Conservation (phyloP, 2,113 vertebrate genomes). For the Agapornis roseicollis region DNA sequence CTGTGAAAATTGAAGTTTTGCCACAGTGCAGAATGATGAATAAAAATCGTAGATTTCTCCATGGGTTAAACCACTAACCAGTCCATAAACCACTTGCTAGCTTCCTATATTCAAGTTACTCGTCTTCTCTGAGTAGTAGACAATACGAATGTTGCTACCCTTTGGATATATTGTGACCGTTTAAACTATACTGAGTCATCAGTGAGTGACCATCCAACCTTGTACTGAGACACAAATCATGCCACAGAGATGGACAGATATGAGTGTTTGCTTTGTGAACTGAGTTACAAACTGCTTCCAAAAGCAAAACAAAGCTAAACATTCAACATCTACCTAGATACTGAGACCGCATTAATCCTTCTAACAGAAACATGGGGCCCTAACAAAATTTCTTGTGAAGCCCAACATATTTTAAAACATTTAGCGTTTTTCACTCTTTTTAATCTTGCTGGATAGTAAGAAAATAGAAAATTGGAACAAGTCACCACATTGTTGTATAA, state of each 20-base stretch:
- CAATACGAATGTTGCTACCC: neutral
- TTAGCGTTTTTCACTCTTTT: neutral
- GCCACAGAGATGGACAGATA: neutral
- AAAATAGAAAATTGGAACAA: neutral
- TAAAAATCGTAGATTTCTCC: neutral
- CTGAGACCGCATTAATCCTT: neutral
- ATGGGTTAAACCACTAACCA: neutral
- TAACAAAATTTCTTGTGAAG: neutral
- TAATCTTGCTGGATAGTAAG: neutral
- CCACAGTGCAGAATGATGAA: neutral
- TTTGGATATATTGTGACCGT: neutral
- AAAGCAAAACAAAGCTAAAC: neutral
- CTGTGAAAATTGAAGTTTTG: neutral
- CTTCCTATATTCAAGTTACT: neutral
- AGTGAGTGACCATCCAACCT: constrained; percentile 1
- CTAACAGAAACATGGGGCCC: neutral
- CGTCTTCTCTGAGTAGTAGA: neutral
- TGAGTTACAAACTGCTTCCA: neutral
- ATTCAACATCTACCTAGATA: neutral
- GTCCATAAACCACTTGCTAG: neutral
- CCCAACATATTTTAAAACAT: neutral
- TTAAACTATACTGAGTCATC: neutral
- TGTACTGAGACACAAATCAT: neutral
- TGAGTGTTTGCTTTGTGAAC: neutral
- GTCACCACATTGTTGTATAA: neutral